A percentile compares a stretch with the other conserved stretches of the same genome.
These are phyloP conservation scores for Platorchestia sp. DNA, from an alignment of 1,140 invertebrate species.

Conservation along the genomic window DNA sequence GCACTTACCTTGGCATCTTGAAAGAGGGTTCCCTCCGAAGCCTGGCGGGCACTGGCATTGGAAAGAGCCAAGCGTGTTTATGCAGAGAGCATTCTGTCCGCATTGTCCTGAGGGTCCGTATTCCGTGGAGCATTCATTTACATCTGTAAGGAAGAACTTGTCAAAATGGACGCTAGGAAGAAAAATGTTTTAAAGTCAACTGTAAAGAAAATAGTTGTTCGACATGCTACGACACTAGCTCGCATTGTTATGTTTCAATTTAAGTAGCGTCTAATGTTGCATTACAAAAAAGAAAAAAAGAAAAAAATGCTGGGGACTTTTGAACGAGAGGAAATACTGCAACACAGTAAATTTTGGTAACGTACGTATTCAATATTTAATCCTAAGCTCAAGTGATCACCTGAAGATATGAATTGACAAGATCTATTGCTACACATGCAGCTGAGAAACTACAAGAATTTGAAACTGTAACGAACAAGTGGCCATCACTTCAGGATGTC, in stretches of 20 bases:
- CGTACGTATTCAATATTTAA: no score
- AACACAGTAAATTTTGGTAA: neutral
- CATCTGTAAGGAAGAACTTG: constrained; percentile 76
- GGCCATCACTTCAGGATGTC: no score
- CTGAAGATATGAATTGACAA: no score
- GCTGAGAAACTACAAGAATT: no score
- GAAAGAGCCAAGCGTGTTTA: constrained; percentile 75
- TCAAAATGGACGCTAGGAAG: neutral
- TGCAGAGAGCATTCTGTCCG: constrained; percentile 86
- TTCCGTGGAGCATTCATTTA: constrained; percentile 90
- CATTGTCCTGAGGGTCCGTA: constrained; percentile 85
- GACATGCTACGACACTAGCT: neutral
- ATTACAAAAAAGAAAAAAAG: neutral
- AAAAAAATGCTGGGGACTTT: no score
- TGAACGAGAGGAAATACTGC: neutral
- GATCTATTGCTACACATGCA: no score
- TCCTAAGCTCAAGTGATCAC: no score
- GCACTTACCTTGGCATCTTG: constrained; percentile 67
- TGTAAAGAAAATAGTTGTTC: neutral
- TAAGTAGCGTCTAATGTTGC: neutral
- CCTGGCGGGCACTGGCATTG: constrained; percentile 68
- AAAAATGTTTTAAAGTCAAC: neutral
- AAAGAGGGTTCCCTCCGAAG: constrained; percentile 68
- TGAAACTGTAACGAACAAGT: no score
- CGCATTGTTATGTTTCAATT: neutral